These are phyloP conservation scores for Sericinus montela DNA, from an alignment of 2,888 invertebrate species.

Conservation along the genomic window DNA sequence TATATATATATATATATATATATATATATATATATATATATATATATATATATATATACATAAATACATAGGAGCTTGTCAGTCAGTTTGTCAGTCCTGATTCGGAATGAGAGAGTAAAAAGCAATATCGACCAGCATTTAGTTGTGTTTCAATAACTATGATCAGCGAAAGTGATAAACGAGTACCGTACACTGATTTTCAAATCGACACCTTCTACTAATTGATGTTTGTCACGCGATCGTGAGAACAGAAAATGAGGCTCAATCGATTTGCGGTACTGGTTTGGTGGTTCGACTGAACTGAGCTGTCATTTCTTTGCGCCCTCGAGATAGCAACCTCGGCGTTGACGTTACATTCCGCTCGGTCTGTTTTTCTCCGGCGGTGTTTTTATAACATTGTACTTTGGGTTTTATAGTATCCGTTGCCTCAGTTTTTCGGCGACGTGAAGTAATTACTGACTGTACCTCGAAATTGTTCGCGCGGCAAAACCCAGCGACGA, in stretches of 20 bases:
- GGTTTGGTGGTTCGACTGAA: conserved; percentile 52
- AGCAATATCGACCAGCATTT: conserved; percentile 30
- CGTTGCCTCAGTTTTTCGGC: conserved; percentile 62
- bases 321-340: conserved; percentile 53
- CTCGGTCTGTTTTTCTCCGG: conserved; percentile 47
- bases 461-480: conserved; percentile 51
- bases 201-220: conserved; percentile 72
- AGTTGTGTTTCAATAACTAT: conserved; percentile 59
- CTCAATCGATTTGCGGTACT: conserved; percentile 68
- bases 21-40: too few relatives aligned
- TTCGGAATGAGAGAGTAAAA: not conserved
- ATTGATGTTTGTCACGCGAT: conserved; percentile 73
- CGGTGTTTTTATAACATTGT: conserved; percentile 55
- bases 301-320: conserved; percentile 51
- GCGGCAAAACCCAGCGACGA: conserved; percentile 55
- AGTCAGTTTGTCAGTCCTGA: too few relatives aligned
- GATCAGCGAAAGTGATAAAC: conserved; percentile 59
- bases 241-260: conserved; percentile 57
- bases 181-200: conserved; percentile 60
- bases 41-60: too few relatives aligned
- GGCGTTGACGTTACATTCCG: conserved; percentile 57
- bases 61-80: too few relatives aligned
- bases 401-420: conserved; percentile 54
- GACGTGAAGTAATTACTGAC: conserved; percentile 67
- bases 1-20: too few relatives aligned